Conservation (phyloP, 2,888 invertebrate species). For the Pristionchus arcanus region DNA sequence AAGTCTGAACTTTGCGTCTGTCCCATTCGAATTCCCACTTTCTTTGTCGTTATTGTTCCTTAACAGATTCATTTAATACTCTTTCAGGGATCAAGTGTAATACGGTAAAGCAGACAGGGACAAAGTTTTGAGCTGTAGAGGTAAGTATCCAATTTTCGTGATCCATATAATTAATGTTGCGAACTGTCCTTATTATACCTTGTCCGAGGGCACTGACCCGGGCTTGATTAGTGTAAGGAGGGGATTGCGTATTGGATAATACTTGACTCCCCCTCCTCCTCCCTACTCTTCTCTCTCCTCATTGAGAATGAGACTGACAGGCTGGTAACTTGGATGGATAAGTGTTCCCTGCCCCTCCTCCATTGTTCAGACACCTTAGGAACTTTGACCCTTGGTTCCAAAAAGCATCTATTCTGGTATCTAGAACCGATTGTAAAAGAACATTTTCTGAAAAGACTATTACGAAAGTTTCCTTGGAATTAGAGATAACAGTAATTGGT, state of each 20-base stretch:
- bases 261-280: constrained; percentile 12
- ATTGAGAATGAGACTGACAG: neutral
- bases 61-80: neutral
- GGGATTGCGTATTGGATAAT: neutral
- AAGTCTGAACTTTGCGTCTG: neutral
- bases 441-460: too few relatives aligned
- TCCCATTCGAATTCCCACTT: neutral
- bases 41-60: neutral
- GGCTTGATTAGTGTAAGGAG: neutral
- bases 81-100: neutral
- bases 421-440: neutral
- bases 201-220: constrained; percentile 8
- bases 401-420: neutral
- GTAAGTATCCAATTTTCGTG: neutral
- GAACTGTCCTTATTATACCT: neutral
- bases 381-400: neutral
- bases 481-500: neutral
- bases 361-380: neutral
- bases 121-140: neutral
- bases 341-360: neutral
- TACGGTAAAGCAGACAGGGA: neutral
- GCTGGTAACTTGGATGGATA: neutral
- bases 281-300: neutral
- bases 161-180: neutral
- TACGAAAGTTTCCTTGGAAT: too few relatives aligned